Evolutionary conservation across 1,140 invertebrate genomes (phyloP).

Genomic region (Macrotrachela quadricornifera): DNA sequence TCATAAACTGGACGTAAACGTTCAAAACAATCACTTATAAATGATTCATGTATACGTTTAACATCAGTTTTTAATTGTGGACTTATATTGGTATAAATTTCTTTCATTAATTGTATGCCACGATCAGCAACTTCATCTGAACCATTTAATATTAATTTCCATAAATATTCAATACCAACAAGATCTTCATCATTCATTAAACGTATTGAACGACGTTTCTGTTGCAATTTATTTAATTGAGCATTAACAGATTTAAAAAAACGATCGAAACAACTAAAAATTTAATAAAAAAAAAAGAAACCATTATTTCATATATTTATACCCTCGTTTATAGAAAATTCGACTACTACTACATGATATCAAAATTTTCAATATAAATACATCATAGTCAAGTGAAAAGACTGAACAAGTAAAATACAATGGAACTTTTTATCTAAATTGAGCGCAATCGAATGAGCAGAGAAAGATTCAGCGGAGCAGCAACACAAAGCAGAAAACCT

Average conservation of each 20-base stretch:
- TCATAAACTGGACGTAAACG: conserved; percentile 58
- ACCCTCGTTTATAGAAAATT: too few relatives aligned
- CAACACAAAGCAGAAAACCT: too few relatives aligned
- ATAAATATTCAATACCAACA: conserved; percentile 83
- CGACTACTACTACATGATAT: too few relatives aligned
- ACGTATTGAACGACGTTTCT: conserved; percentile 52
- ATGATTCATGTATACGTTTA: conserved; percentile 61
- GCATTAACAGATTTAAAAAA: conserved; percentile 92
- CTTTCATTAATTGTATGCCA: conserved; percentile 69
- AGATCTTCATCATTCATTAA: conserved; percentile 47
- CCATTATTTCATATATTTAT: too few relatives aligned
- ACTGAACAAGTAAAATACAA: too few relatives aligned
- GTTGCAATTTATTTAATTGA: conserved; percentile 72
- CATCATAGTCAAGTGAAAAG: too few relatives aligned
- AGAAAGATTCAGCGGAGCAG: too few relatives aligned
- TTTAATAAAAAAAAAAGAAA: too few relatives aligned
- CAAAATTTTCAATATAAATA: too few relatives aligned
- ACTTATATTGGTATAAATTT: conserved; percentile 77
- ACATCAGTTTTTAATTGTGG: conserved; percentile 52
- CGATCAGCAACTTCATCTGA: conserved; percentile 70
- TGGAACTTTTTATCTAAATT: too few relatives aligned
- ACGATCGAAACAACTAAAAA: conserved; percentile 48
- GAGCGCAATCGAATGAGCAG: too few relatives aligned
- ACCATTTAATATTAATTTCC: conserved; percentile 70
- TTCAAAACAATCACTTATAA: conserved; percentile 66